These are phyloP conservation scores for Bimastos eiseni DNA, from an alignment of 2,888 invertebrate species.

Conservation along the genomic window DNA sequence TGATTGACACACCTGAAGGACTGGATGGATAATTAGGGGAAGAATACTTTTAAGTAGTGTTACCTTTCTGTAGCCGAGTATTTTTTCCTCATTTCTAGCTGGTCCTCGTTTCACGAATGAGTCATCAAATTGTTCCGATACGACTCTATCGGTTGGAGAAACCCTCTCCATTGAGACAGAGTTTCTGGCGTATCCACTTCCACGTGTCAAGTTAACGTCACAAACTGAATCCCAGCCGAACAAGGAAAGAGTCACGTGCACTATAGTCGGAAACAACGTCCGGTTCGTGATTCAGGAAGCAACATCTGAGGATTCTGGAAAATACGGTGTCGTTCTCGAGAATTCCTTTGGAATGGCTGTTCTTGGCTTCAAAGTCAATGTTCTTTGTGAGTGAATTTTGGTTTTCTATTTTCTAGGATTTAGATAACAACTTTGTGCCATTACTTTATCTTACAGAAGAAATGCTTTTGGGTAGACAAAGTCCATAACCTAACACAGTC, in stretches of 20 bases:
- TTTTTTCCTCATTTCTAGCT: not conserved
- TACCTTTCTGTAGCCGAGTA: not conserved
- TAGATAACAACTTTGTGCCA: not conserved
- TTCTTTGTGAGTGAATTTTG: constrained; percentile 66
- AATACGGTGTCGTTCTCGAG: constrained; percentile 44
- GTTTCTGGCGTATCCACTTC: not conserved
- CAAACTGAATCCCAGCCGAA: not conserved
- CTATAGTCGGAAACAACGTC: not conserved
- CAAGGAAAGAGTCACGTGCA: not conserved
- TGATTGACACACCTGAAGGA: too few species aligned
- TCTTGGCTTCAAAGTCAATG: constrained; percentile 43
- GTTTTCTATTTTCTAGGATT: not conserved
- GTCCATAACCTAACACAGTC: not conserved
- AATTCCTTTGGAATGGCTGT: constrained; percentile 45
- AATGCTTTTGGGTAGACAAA: not conserved
- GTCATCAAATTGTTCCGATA: not conserved
- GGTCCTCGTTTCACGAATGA: not conserved
- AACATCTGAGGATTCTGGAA: constrained; percentile 41
- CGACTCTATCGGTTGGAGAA: not conserved
- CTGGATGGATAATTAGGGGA: too few species aligned
- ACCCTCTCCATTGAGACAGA: not conserved
- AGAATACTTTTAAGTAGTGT: too few species aligned
- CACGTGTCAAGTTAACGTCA: not conserved
- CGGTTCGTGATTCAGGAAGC: constrained; percentile 34
- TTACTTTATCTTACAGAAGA: not conserved